Evolutionary conservation across 2,113 vertebrate genomes (phyloP), one percentile per base, ranked within the genome.

Genomic region (Callocephalon fimbriatum): DNA sequence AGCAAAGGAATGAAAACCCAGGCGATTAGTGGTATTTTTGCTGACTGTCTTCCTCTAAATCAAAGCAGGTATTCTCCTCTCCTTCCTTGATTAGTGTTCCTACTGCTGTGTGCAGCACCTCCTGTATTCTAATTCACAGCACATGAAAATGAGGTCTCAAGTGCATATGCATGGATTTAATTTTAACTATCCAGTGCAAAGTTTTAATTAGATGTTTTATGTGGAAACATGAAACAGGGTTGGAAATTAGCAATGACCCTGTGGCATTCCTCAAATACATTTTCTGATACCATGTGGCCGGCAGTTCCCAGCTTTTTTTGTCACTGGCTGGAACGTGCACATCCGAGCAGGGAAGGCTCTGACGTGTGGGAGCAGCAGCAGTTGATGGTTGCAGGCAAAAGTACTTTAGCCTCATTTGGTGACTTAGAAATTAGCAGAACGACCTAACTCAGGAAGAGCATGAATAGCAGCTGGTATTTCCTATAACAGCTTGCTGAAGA

Each of bases 181-280:
- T 80, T 93, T 96, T 70, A 96, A 92, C 86, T 82, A 87, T 20
- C 20, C 65, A 32, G 59, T 65, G 80, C 94, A 95, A 87, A 95
- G 72, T 81, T 95, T 88, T 92, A 97, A 96, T 96, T 96, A 94
- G 90, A 62, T 83, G 73, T 95, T 96, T 94, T 92, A 93, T 59
- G 86, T 92, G 86, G 79, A 94, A 96, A 95, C 86, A 93, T 95
- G 82, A 96, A 96, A 92, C 70, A 53, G 80, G 73, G n/a, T 66
- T 95, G 91, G 92, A 96, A 97, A 92, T 94, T 90, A 95, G 70
- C 67, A 61, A 18, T 56, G 90, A 90, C 86, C 90, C 84, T 51
- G 73, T 0, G 0, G 56, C 45, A 79, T 92, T 86, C 84, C 77
- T 94, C 0, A 0, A 92, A 92, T 95, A 22, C 47, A 73, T 77